Percentiles rank a stretch among this genome's conserved stretches.
phyloP scores from a whole-genome alignment of 2,797 vertebrate species.

The Fundulus diaphanus region DNA sequence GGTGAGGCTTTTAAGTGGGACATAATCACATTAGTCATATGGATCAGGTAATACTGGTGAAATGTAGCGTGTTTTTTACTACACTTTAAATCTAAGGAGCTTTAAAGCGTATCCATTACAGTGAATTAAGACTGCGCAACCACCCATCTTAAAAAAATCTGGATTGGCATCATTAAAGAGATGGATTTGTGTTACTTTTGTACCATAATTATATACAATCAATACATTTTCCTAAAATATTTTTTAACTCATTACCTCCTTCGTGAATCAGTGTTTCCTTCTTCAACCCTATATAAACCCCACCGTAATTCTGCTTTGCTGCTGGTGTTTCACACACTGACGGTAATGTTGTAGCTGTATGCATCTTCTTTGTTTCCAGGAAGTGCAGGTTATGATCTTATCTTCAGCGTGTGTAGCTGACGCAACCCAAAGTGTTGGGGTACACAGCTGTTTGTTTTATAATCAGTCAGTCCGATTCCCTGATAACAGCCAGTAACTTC shows the following conservation, averaged over 20 bases:
- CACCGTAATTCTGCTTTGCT: neutral
- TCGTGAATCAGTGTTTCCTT: neutral
- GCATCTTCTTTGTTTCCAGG: constrained; percentile 29
- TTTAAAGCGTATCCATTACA: neutral
- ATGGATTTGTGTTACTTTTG: neutral
- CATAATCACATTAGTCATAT: too few relatives aligned
- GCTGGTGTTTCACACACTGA: neutral
- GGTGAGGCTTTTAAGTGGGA: neutral
- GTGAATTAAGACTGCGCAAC: neutral
- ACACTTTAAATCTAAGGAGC: too few relatives aligned
- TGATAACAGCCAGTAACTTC: constrained; percentile 24
- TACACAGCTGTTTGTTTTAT: constrained; percentile 45
- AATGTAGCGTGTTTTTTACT: too few relatives aligned
- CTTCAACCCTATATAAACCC: neutral
- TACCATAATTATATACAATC: neutral
- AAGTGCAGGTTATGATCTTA: constrained; percentile 61
- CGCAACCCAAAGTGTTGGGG: constrained; percentile 22
- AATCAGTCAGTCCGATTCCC: constrained; percentile 54
- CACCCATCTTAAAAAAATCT: neutral
- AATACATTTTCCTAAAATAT: neutral
- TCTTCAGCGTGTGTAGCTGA: constrained; percentile 40
- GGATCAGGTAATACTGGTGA: too few relatives aligned
- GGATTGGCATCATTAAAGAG: neutral
- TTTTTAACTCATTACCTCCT: neutral
- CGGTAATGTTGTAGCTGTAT: neutral